Conservation (phyloP, 1,140 invertebrate genomes). For the Hestina assimilis region DNA sequence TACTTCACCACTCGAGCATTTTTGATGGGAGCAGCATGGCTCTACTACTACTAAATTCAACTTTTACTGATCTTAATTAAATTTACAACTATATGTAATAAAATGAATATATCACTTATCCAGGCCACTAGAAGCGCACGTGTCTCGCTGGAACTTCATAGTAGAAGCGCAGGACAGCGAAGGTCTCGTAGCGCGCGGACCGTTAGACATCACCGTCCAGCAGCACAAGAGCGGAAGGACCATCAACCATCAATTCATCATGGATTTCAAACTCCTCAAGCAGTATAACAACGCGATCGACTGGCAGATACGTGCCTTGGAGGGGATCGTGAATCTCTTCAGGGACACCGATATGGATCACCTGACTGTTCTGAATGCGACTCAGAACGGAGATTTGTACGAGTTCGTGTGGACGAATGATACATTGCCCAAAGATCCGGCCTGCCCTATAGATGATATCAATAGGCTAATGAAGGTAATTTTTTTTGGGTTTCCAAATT, state of each 20-base stretch:
- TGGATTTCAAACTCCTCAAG: slow-evolving; percentile 81
- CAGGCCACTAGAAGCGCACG: slow-evolving; percentile 90
- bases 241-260: slow-evolving; percentile 90
- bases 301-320: slow-evolving; percentile 85
- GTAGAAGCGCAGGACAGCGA: slow-evolving; percentile 88
- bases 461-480: slow-evolving; percentile 82
- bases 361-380: slow-evolving; percentile 84
- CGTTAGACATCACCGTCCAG: slow-evolving; percentile 88
- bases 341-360: slow-evolving; percentile 83
- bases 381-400: slow-evolving; percentile 79
- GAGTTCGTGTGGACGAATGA: slow-evolving; percentile 94
- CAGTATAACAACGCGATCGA: slow-evolving; percentile 82
- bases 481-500: too few species aligned
- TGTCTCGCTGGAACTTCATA: slow-evolving; percentile 90
- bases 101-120: slow-evolving; percentile 3
- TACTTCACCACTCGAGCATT: too few species aligned
- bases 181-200: slow-evolving; percentile 84
- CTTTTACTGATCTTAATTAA: too few species aligned
- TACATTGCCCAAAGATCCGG: slow-evolving; percentile 84
- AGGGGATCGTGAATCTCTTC: slow-evolving; percentile 84
- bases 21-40: too few species aligned
- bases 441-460: slow-evolving; percentile 86
- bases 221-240: slow-evolving; percentile 87
- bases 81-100: too few species aligned
- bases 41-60: too few species aligned